Percentiles rank a stretch among this genome's conserved stretches.
phyloP scores from a whole-genome alignment of 2,113 vertebrate genomes.

The Percina caprodes region DNA sequence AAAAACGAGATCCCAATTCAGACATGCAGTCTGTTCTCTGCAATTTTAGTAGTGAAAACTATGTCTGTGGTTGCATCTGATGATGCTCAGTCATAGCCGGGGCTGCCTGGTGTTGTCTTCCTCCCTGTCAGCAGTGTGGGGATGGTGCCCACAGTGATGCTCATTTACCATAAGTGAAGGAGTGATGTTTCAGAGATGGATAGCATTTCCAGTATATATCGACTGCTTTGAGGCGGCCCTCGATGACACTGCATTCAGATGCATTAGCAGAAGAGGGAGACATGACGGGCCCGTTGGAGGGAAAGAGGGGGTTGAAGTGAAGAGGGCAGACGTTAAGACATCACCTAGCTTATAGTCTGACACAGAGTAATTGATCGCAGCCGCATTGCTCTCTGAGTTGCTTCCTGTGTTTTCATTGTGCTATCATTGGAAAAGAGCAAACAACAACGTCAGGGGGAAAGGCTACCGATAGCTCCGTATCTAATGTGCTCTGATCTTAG shows the following conservation, averaged over 20 bases:
- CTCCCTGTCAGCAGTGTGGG: conserved; percentile 72
- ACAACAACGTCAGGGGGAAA: conserved; percentile 74
- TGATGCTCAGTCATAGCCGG: conserved; percentile 46
- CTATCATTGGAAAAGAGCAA: conserved; percentile 76
- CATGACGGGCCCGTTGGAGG: conserved; percentile 65
- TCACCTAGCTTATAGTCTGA: conserved; percentile 59
- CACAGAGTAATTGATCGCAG: conserved; percentile 74
- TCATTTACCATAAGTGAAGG: conserved; percentile 85
- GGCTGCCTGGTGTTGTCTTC: conserved; percentile 75
- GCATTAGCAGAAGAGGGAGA: conserved; percentile 78
- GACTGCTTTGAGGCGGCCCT: conserved; percentile 75
- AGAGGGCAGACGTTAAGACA: conserved; percentile 72
- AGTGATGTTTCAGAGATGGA: conserved; percentile 86
- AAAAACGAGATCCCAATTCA: conserved; percentile 31
- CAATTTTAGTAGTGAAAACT: conserved; percentile 46
- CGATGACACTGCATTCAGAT: conserved; percentile 77
- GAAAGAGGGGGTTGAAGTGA: conserved; percentile 52
- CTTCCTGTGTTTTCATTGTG: conserved; percentile 83
- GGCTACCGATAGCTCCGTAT: conserved; percentile 58
- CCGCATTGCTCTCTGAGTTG: conserved; percentile 48
- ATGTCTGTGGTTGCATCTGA: conserved; percentile 61
- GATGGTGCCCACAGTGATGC: conserved; percentile 72
- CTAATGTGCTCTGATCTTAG: conserved; percentile 55
- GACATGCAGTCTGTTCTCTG: conserved; percentile 54
- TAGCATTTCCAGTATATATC: conserved; percentile 85